These are phyloP conservation scores for Sinosuthora webbiana DNA, from an alignment of 2,113 vertebrate genomes.

Conservation along the genomic window DNA sequence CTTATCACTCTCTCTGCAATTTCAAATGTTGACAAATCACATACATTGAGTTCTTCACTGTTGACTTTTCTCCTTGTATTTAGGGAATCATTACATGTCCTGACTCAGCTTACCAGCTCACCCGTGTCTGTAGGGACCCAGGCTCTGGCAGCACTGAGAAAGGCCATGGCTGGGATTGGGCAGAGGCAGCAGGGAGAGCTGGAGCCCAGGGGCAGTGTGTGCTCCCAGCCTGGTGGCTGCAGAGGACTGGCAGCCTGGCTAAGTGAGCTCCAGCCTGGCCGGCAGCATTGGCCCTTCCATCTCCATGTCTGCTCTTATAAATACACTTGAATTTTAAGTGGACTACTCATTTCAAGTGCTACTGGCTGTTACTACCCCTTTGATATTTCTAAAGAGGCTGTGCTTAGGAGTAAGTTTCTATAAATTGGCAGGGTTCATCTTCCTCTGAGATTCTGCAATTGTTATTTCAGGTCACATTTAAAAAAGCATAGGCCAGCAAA, in stretches of 20 bases:
- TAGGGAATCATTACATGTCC: not conserved
- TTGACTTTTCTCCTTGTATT: not conserved
- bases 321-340: not conserved
- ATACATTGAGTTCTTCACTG: accelerated
- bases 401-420: not conserved
- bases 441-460: not conserved
- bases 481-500: not conserved
- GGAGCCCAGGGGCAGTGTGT: not conserved
- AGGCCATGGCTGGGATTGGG: not conserved
- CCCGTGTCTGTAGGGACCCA: not conserved
- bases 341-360: not conserved
- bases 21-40: not conserved
- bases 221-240: not conserved
- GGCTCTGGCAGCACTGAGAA: not conserved
- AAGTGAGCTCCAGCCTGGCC: not conserved
- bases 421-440: not conserved
- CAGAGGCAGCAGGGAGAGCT: not conserved
- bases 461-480: not conserved
- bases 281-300: not conserved
- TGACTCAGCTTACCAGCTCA: not conserved
- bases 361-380: not conserved
- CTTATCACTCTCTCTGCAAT: not conserved
- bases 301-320: not conserved
- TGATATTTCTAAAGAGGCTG: not conserved
- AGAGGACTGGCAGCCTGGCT: not conserved